Percentiles rank a stretch among this genome's conserved stretches.
Evolutionary conservation across 2,888 invertebrate genomes (phyloP).

Genomic region (Protophormia terraenovae): DNA sequence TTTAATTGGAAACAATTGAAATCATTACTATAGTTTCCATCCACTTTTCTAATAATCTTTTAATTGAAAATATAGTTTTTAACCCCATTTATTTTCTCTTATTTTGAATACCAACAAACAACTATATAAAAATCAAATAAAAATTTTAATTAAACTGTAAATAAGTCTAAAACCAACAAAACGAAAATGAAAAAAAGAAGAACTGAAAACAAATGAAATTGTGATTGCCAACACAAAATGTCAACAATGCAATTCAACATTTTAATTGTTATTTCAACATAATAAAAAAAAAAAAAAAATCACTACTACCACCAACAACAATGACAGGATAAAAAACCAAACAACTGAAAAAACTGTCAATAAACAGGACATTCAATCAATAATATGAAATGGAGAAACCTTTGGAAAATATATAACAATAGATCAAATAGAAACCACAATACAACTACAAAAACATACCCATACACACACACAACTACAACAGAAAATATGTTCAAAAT

Average conservation of each 20-base stretch:
- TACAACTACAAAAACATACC: slow-evolving; percentile 1
- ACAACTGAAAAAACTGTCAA: slow-evolving; percentile 58
- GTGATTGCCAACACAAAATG: slow-evolving; percentile 63
- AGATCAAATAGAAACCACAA: slow-evolving; percentile 53
- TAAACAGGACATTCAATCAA: slow-evolving; percentile 68
- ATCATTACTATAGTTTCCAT: neutral
- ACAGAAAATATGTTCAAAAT: neutral
- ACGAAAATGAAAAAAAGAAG: slow-evolving; percentile 2
- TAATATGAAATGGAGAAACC: slow-evolving; percentile 62
- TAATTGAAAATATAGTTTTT: slow-evolving; percentile 47
- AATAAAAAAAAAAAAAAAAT: too few species aligned
- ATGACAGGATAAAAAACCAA: slow-evolving; percentile 4
- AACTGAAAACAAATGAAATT: slow-evolving; percentile 13
- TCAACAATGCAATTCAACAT: slow-evolving; percentile 65
- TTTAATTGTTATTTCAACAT: slow-evolving; percentile 67
- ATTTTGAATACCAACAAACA: slow-evolving; percentile 21
- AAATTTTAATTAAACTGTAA: slow-evolving; percentile 59
- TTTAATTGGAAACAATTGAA: slow-evolving; percentile 7
- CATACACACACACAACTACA: neutral
- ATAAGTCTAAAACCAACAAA: slow-evolving; percentile 43
- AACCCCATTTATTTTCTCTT: slow-evolving; percentile 13
- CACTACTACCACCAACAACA: neutral
- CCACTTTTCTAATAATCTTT: slow-evolving; percentile 38
- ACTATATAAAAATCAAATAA: slow-evolving; percentile 45
- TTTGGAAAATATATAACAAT: slow-evolving; percentile 44